Evolutionary conservation across 1,140 invertebrate genomes (phyloP).

Genomic region (Drosophila persimilis): DNA sequence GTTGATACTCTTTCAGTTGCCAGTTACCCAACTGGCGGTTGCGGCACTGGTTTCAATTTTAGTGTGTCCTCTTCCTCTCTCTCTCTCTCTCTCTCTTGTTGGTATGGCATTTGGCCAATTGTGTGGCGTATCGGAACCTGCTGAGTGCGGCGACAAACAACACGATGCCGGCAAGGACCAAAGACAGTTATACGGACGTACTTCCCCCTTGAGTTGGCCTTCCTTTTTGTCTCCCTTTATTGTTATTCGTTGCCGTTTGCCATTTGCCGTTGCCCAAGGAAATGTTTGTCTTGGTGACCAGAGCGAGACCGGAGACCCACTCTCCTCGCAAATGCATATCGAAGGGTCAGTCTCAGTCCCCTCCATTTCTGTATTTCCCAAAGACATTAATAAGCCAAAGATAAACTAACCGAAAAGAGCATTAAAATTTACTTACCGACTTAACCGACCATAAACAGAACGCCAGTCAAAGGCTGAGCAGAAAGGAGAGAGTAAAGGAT

Average conservation of each 20-base stretch:
- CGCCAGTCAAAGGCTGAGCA: slow-evolving; percentile 1
- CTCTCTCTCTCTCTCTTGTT: slow-evolving; percentile 10
- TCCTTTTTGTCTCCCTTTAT: slow-evolving; percentile 31
- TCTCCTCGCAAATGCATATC: slow-evolving; percentile 38
- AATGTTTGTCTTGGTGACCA: slow-evolving; percentile 18
- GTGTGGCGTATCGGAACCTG: slow-evolving; percentile 42
- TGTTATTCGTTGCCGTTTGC: slow-evolving; percentile 33
- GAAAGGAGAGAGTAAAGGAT: slow-evolving; percentile 22
- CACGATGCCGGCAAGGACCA: slow-evolving; percentile 12
- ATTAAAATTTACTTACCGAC: slow-evolving; percentile 64
- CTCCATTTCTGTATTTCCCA: slow-evolving; percentile 19
- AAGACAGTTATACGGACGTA: slow-evolving; percentile 14
- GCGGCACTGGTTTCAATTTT: slow-evolving; percentile 57
- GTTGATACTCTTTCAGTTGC: slow-evolving; percentile 48
- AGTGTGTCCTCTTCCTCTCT: slow-evolving; percentile 11
- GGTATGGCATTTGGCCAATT: slow-evolving; percentile 59
- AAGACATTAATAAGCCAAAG: slow-evolving; percentile 43
- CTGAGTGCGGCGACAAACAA: slow-evolving; percentile 41
- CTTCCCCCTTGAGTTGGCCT: slow-evolving; percentile 15
- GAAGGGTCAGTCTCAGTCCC: slow-evolving; percentile 13
- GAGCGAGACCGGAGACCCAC: no score
- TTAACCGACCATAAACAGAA: slow-evolving; percentile 59
- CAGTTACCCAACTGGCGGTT: slow-evolving; percentile 51
- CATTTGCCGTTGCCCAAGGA: slow-evolving; percentile 17
- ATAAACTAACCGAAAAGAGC: slow-evolving; percentile 50